Percentiles rank a stretch among this genome's conserved stretches.
phyloP scores from a whole-genome alignment of 2,888 invertebrate species.

The Augochlorella aurata region DNA sequence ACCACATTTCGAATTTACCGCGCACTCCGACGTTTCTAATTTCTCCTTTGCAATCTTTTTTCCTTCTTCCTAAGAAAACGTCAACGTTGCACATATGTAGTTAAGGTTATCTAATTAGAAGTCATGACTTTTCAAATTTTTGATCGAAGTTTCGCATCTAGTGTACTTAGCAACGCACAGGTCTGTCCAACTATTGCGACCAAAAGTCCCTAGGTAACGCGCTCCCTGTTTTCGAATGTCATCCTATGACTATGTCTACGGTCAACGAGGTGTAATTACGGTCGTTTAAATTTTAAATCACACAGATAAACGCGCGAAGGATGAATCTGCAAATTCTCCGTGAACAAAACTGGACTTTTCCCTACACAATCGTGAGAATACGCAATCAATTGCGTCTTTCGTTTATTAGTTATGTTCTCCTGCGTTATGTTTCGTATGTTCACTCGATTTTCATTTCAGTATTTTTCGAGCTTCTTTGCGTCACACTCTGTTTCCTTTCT shows the following conservation, averaged over 20 bases:
- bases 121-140: background rate
- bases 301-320: background rate
- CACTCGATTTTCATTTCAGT: background rate
- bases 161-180: background rate
- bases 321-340: background rate
- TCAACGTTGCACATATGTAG: background rate
- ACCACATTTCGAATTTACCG: background rate
- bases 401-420: background rate
- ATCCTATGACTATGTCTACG: background rate
- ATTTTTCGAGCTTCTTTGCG: background rate
- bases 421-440: background rate
- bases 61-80: background rate
- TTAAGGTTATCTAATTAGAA: background rate
- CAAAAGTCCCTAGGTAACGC: constrained; percentile 36
- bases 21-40: background rate
- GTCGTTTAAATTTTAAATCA: background rate
- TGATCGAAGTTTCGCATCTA: background rate
- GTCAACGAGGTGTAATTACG: background rate
- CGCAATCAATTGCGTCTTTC: background rate
- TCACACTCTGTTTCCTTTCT: background rate
- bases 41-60: background rate
- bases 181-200: background rate
- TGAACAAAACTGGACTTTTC: background rate
- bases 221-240: constrained; percentile 35
- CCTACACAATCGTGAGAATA: background rate